phyloP scores from a whole-genome alignment of 2,888 invertebrate genomes.

The Nymphalis polychloros region DNA sequence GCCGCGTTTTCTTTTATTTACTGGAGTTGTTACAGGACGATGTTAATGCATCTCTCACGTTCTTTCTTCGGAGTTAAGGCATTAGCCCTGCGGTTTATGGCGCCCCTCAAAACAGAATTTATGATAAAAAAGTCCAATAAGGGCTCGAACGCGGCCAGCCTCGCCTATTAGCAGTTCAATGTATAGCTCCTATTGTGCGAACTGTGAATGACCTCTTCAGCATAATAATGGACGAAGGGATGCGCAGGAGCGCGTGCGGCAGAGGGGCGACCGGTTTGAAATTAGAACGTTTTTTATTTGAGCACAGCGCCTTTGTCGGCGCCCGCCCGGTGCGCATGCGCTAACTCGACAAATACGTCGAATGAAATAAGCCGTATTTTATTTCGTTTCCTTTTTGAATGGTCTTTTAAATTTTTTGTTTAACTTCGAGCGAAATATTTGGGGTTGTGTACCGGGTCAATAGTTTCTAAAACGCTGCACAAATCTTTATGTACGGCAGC shows the following conservation, averaged over 20 bases:
- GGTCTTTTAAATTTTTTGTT: slow-evolving; percentile 59
- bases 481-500: slow-evolving; percentile 23
- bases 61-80: slow-evolving; percentile 39
- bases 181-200: slow-evolving; percentile 75
- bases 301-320: slow-evolving; percentile 73
- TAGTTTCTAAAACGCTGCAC: slow-evolving; percentile 31
- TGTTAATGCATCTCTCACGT: slow-evolving; percentile 45
- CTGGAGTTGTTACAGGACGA: slow-evolving; percentile 36
- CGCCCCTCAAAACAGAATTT: slow-evolving; percentile 41
- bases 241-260: slow-evolving; percentile 78
- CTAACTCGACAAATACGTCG: slow-evolving; percentile 81
- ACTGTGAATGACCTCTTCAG: slow-evolving; percentile 81
- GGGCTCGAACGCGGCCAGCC: slow-evolving; percentile 55
- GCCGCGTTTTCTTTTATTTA: slow-evolving; percentile 33
- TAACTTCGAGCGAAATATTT: slow-evolving; percentile 38
- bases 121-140: slow-evolving; percentile 48
- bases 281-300: slow-evolving; percentile 80
- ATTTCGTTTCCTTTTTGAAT: slow-evolving; percentile 71
- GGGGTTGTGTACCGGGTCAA: slow-evolving; percentile 39
- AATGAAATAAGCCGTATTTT: slow-evolving; percentile 79
- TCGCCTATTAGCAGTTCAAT: slow-evolving; percentile 66
- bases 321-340: slow-evolving; percentile 77
- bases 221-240: slow-evolving; percentile 78
- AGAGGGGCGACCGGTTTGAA: slow-evolving; percentile 79
- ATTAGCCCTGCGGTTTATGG: slow-evolving; percentile 43